Percentiles rank a stretch among this genome's conserved stretches.
These are phyloP conservation scores for Haliclona indistincta DNA, from an alignment of 37 sponge, comb jelly and placozoan species.

Conservation along the genomic window DNA sequence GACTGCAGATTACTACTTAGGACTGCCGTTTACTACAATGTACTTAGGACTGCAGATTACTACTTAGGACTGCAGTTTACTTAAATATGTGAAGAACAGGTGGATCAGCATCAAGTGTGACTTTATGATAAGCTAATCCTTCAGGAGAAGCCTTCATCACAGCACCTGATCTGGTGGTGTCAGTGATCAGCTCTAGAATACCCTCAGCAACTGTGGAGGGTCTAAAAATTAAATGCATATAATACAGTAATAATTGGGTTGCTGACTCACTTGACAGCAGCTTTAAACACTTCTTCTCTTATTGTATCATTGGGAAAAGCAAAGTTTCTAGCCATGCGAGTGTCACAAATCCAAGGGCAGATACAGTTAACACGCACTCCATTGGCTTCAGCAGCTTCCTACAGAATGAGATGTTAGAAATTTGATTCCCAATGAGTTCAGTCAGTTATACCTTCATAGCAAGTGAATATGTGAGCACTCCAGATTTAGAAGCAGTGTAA, in stretches of 20 bases:
- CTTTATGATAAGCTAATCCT: constrained; percentile 19
- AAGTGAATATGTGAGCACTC: constrained; percentile 60
- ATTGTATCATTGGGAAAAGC: neutral
- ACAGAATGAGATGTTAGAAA: neutral
- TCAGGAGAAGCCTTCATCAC: neutral
- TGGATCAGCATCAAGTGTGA: too few species aligned
- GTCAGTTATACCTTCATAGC: constrained; percentile 14
- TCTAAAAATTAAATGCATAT: too few species aligned
- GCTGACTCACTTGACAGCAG: neutral
- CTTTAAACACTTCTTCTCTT: neutral
- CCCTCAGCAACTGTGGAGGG: constrained; percentile 12
- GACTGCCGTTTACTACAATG: too few species aligned
- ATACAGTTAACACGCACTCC: constrained; percentile 76
- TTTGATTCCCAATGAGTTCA: neutral
- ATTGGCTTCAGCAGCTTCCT: neutral
- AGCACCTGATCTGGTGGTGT: constrained; percentile 14
- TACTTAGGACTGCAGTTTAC: too few species aligned
- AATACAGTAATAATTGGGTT: too few species aligned
- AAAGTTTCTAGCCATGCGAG: neutral
- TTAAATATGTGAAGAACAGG: too few species aligned
- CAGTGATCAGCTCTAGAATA: constrained; percentile 3
- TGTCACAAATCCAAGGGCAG: constrained; percentile 20
- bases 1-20: too few species aligned
- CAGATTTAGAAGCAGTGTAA: constrained; percentile 64
- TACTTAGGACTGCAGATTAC: too few species aligned